Conservation (phyloP, 1,140 invertebrate genomes). For the Ptiloglossa arizonensis region DNA sequence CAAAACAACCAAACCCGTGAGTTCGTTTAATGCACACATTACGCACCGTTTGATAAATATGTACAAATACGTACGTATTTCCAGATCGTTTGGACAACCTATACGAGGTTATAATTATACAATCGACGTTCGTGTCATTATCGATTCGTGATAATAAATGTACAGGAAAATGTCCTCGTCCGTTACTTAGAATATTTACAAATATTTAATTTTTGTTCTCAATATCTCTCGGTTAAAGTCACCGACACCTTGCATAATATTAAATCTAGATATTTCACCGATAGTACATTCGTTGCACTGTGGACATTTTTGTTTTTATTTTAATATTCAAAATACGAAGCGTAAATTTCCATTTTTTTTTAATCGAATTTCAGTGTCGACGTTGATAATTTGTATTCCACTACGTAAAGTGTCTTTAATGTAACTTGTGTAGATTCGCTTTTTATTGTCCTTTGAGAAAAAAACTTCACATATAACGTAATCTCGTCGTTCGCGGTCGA, state of each 20-base stretch:
- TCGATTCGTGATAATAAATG: not conserved
- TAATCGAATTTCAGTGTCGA: not conserved
- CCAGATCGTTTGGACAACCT: not conserved
- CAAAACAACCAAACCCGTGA: slow-evolving; percentile 10
- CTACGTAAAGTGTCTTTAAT: too few relatives aligned
- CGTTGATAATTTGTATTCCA: not conserved
- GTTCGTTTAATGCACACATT: slow-evolving; percentile 3
- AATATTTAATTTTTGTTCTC: too few relatives aligned
- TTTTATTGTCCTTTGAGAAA: not conserved
- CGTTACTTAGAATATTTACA: too few relatives aligned
- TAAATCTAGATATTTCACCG: too few relatives aligned
- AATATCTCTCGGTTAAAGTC: too few relatives aligned
- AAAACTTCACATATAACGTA: not conserved
- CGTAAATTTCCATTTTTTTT: not conserved
- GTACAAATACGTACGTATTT: not conserved
- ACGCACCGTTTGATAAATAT: not conserved
- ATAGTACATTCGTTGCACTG: too few relatives aligned
- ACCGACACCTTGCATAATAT: too few relatives aligned
- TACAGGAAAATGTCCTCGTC: too few relatives aligned
- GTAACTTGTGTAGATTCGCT: not conserved
- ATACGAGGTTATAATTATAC: not conserved
- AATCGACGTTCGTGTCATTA: not conserved
- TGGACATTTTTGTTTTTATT: not conserved
- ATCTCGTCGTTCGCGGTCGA: not conserved
- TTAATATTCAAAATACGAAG: not conserved